phyloP scores from a whole-genome alignment of 2,888 invertebrate genomes.

The Phorcus lineatus region DNA sequence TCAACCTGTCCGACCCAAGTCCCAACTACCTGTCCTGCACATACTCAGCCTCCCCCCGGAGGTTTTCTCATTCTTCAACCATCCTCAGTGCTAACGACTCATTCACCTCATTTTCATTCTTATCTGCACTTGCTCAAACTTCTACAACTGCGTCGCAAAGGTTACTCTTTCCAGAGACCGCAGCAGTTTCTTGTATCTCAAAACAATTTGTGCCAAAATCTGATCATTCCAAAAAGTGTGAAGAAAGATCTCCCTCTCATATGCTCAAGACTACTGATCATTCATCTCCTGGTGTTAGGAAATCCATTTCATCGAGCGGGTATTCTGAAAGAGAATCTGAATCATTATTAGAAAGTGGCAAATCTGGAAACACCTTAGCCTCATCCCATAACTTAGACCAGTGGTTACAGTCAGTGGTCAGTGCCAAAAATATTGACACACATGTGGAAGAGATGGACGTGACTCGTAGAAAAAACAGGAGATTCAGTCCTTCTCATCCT shows the following conservation, averaged over 20 bases:
- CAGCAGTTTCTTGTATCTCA: background rate
- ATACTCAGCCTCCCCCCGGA: background rate
- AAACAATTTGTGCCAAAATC: background rate
- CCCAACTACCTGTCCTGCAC: too few relatives aligned
- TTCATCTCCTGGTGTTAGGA: background rate
- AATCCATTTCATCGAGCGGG: background rate
- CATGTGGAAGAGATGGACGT: background rate
- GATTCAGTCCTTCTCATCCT: too few relatives aligned
- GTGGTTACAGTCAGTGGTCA: constrained; percentile 12
- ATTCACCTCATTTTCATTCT: background rate
- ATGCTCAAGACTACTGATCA: background rate
- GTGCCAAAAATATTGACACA: background rate
- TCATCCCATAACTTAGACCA: background rate
- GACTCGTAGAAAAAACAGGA: too few relatives aligned
- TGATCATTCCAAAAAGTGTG: background rate
- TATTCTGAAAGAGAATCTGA: background rate
- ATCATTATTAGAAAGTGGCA: background rate
- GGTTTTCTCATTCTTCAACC: background rate
- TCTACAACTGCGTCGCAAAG: background rate
- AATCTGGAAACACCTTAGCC: background rate
- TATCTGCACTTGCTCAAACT: background rate
- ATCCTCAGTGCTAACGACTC: background rate
- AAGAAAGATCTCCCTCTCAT: background rate
- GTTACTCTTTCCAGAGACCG: background rate
- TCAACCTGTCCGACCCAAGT: too few relatives aligned